These are phyloP conservation scores for Phoxinus dragarum DNA, from an alignment of 2,797 vertebrate species.

Conservation along the genomic window DNA sequence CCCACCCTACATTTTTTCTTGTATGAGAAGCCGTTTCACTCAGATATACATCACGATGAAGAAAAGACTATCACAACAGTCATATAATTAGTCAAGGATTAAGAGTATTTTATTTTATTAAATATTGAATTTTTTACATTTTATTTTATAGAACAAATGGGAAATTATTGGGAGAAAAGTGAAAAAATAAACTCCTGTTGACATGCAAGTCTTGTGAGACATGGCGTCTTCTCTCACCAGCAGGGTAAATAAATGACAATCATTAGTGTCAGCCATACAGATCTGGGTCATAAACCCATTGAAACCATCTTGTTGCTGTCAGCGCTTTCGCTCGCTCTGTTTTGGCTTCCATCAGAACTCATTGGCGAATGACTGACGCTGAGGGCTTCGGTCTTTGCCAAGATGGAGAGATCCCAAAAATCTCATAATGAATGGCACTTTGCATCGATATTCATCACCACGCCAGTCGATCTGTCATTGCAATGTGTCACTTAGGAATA, in stretches of 20 bases:
- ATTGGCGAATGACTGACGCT: constrained; percentile 42
- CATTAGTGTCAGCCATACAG: constrained; percentile 39
- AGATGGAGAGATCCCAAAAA: constrained; percentile 52
- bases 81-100: not conserved
- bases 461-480: constrained; percentile 43
- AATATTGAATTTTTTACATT: not conserved
- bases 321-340: constrained; percentile 20
- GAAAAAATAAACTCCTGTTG: not conserved
- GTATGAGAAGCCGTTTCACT: not conserved
- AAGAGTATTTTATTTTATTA: not conserved
- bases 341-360: constrained; percentile 29
- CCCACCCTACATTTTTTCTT: not conserved
- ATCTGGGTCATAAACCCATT: constrained; percentile 41
- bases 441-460: constrained; percentile 48
- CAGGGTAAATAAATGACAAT: constrained; percentile 46
- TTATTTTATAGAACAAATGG: not conserved
- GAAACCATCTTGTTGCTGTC: constrained; percentile 44
- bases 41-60: too few species aligned
- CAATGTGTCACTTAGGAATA: constrained; percentile 44
- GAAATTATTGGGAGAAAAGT: not conserved
- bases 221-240: constrained; percentile 8
- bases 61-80: too few species aligned
- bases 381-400: constrained; percentile 34
- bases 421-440: constrained; percentile 48
- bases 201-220: not conserved